Conservation (phyloP, 2,113 vertebrate genomes). For the Setophaga coronata region DNA sequence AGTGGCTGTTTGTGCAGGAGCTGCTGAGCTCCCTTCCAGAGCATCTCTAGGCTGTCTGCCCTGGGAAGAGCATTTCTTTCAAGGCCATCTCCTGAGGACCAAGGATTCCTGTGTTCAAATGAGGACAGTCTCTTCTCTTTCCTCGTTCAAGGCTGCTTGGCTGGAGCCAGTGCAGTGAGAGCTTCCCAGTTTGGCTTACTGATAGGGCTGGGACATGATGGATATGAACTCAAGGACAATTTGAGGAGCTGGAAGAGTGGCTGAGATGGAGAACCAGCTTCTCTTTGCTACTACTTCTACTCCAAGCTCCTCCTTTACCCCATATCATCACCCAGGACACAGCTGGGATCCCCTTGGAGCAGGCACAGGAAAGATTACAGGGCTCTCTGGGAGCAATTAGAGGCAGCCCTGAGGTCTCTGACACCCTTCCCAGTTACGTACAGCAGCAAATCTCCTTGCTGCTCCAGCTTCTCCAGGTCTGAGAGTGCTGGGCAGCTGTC, state of each 20-base stretch:
- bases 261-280: not conserved
- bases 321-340: not conserved
- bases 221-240: not conserved
- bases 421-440: not conserved
- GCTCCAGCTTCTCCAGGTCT: not conserved
- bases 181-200: not conserved
- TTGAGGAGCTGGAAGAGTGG: not conserved
- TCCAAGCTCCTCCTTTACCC: not conserved
- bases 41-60: not conserved
- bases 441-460: not conserved
- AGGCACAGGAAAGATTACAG: not conserved
- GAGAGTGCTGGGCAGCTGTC: not conserved
- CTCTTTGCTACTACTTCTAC: not conserved
- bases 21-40: not conserved
- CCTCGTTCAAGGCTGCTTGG: not conserved
- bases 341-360: not conserved
- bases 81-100: not conserved
- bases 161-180: not conserved
- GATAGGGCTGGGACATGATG: not conserved
- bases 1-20: not conserved
- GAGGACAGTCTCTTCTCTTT: not conserved
- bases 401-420: not conserved
- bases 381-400: not conserved
- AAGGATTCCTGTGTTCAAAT: not conserved
- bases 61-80: not conserved